Base-by-base conservation (phyloP, 1,140 invertebrate genomes). In the Glossosoma conforme region DNA sequence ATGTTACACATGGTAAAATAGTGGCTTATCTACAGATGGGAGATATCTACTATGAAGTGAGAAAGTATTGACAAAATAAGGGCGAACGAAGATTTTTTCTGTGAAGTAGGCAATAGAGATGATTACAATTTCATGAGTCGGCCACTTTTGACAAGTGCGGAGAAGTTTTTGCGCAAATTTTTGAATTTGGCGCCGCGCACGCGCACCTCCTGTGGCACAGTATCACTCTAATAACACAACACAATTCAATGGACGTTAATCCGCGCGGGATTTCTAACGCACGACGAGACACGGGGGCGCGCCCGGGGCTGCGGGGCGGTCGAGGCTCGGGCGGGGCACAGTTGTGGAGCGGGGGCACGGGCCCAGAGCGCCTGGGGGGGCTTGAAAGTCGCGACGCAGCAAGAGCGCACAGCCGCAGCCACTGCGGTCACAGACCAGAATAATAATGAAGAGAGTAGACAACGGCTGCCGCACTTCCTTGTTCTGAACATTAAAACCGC, bases 211-310 rank as follows among this genome's bases (percentile, higher is more conserved):
- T 22, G 19, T 33, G n/a, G 47, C 40, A 50, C 47, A n/a, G n/a
- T n/a, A 38, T 50, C 47, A 50, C 47, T 33, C 40, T 50, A 50
- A 50, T 40, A 50, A 50, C 47, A 50, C 47, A 50, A 50, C 47
- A 38, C 14, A 38, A 38, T 38, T 42, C 37, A 42, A 50, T 42
- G 25, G 47, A 50, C 47, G 18, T 50, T 50, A 50, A 42, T 50
- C 43, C 43, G 28, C 38, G 43, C 43, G 24, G n/a, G n/a, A n/a
- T n/a, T n/a, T n/a, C n/a, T n/a, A n/a, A n/a, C n/a, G n/a, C n/a
- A n/a, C n/a, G n/a, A n/a, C n/a, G n/a, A n/a, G n/a, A n/a, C n/a
- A n/a, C n/a, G n/a, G n/a, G n/a, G n/a, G n/a, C n/a, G n/a, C n/a
- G n/a, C n/a, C n/a, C n/a, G n/a, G n/a, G 24, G 25, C 18, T 46